These are phyloP conservation scores for Drosophila longiperda DNA, from an alignment of 2,888 invertebrate species.

Conservation along the genomic window DNA sequence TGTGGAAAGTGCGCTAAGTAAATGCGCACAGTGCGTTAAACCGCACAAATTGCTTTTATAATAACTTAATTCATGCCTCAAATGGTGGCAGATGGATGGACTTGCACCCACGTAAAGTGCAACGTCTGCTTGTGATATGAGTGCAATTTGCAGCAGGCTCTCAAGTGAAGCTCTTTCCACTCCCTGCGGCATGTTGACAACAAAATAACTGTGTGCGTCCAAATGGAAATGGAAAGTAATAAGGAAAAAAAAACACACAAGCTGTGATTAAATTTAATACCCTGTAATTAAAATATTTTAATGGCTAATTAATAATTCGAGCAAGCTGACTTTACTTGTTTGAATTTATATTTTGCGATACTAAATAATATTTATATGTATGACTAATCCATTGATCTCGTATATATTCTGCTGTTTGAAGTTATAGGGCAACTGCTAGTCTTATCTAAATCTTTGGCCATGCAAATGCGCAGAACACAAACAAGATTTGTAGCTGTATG, in stretches of 20 bases:
- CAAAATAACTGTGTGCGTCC: constrained; percentile 22
- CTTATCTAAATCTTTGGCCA: constrained; percentile 10
- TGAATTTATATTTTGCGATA: background rate
- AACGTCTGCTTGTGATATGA: constrained; percentile 22
- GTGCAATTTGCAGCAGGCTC: constrained; percentile 62
- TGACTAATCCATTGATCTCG: background rate
- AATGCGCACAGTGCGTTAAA: constrained; percentile 43
- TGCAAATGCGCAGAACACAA: constrained; percentile 54
- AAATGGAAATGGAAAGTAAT: constrained; percentile 57
- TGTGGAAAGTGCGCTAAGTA: constrained; percentile 27
- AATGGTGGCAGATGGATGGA: constrained; percentile 37
- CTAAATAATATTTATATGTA: background rate
- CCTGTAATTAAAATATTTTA: background rate
- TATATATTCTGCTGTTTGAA: background rate
- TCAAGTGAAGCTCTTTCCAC: constrained; percentile 50
- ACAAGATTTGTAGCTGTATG: constrained; percentile 59
- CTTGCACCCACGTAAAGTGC: constrained; percentile 49
- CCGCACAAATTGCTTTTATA: constrained; percentile 61
- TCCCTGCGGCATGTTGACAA: constrained; percentile 53
- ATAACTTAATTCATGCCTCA: constrained; percentile 48
- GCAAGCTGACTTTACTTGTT: background rate
- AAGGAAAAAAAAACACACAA: background rate
- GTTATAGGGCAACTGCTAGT: constrained; percentile 15
- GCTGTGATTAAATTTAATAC: constrained; percentile 24
- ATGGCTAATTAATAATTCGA: background rate